phyloP scores from a whole-genome alignment of 2,113 vertebrate genomes.

The Syngnathus scovelli region DNA sequence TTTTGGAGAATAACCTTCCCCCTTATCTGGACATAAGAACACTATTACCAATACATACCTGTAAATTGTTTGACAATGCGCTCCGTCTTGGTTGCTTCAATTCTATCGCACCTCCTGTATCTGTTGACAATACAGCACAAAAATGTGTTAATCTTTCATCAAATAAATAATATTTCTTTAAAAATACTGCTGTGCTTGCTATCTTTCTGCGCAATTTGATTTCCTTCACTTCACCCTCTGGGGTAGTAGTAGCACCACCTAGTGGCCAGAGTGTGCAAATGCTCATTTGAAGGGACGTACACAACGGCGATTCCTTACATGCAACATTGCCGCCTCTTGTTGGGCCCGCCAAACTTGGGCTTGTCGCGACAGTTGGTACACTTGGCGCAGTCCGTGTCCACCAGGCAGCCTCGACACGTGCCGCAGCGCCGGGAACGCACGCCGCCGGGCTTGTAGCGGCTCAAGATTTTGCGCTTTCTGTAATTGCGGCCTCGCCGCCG shows the following conservation, averaged over 20 bases:
- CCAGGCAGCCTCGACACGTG: slow-evolving; percentile 77
- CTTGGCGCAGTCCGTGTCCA: slow-evolving; percentile 77
- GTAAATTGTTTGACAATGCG: slow-evolving; percentile 67
- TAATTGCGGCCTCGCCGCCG: slow-evolving; percentile 43
- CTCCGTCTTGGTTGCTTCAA: slow-evolving; percentile 74
- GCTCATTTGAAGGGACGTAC: no score
- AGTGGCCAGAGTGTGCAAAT: not conserved
- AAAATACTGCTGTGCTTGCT: no score
- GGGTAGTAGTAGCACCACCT: not conserved
- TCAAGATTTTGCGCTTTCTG: slow-evolving; percentile 21
- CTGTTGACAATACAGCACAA: slow-evolving; percentile 54
- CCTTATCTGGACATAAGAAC: not conserved
- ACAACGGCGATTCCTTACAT: slow-evolving; percentile 67
- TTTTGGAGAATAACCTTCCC: not conserved
- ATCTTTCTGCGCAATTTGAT: not conserved
- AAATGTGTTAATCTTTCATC: not conserved
- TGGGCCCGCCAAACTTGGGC: slow-evolving; percentile 87
- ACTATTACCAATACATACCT: slow-evolving; percentile 62
- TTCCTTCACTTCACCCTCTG: not conserved
- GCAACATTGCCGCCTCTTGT: slow-evolving; percentile 89
- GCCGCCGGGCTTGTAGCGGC: slow-evolving; percentile 36
- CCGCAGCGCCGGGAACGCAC: slow-evolving; percentile 73
- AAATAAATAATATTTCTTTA: no score
- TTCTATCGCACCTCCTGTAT: slow-evolving; percentile 79
- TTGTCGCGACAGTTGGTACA: slow-evolving; percentile 87